Base-by-base conservation (phyloP, 2,888 invertebrate species). In the Notodonta dromedarius region DNA sequence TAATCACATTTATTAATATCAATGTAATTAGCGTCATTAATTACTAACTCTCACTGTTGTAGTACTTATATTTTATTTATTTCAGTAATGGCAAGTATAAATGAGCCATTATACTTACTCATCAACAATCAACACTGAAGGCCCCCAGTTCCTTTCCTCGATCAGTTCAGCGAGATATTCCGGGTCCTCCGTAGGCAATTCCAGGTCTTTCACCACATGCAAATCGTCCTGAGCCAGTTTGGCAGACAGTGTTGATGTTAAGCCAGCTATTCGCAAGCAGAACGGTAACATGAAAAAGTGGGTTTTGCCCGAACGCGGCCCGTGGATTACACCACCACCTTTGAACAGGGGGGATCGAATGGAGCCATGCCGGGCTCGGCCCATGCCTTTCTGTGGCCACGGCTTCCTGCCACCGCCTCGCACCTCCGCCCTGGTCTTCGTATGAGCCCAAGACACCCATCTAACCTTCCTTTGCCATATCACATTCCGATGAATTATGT, bases 181-280 rank as follows among this genome's bases (percentile, higher is more conserved):
- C 0, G 96, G 94, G 67, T 98, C 97, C 59, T 96, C 96, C 3
- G 96, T 95, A 0, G 99, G 98, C 61, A 99, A 94, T 65, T 98
- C 97, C 12, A 99, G 93, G 79, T 96, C 95, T 69, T 97, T 96
- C 0, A 99, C 97, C 67, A 99, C 93, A 86, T 98, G 98, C 51
- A 99, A 90, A 90, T 99, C 99, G 89, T 99, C 98, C 94, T 99
- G 99, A 0, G 98, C 98, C 65, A 98, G 94, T 91, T 99, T 99
- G 0, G 98, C 94, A 0, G 99, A 98, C 52, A 99, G 89, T 0
- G 97, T 96, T 9, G 97, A 95, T 12, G 96, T 96, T 8, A 99
- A 94, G 0, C 99, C 99, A 61, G 95, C 84, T 0, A 99, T 90
- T 71, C 99, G 94, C 6, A 94, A 87, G 70, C 95, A 95, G 83